Evolutionary conservation across 2,888 invertebrate species (phyloP).

Genomic region (Apoda limacodes): DNA sequence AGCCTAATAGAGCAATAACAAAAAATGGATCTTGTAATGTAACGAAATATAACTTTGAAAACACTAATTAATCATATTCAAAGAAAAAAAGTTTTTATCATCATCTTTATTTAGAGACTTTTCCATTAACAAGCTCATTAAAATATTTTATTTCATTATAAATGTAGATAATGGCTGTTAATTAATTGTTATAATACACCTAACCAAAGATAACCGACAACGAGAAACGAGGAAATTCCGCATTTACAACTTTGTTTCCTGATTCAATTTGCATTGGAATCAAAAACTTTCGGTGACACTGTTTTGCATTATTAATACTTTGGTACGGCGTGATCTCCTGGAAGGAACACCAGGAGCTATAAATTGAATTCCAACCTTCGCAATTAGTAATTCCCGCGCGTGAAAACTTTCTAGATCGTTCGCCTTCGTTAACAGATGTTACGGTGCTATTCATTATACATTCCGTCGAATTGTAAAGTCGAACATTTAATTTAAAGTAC

Average conservation of each 20-base stretch:
- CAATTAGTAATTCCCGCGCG: conserved; percentile 71
- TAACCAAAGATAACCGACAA: conserved; percentile 44
- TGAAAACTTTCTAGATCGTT: conserved; percentile 70
- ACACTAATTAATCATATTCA: too few species aligned
- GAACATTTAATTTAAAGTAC: conserved; percentile 69
- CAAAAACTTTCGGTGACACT: conserved; percentile 69
- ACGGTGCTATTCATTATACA: conserved; percentile 70
- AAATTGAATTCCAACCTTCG: conserved; percentile 70
- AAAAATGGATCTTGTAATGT: too few species aligned
- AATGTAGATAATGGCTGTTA: too few species aligned
- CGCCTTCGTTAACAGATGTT: conserved; percentile 71
- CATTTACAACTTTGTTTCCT: conserved; percentile 61
- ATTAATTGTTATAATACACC: too few species aligned
- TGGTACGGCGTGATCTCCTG: conserved; percentile 62
- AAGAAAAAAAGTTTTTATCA: too few species aligned
- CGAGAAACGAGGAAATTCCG: conserved; percentile 38
- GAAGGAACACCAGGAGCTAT: conserved; percentile 66
- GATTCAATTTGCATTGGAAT: conserved; percentile 68
- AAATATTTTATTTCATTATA: too few species aligned
- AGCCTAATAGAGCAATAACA: too few species aligned
- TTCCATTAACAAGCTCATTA: too few species aligned
- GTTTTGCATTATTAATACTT: conserved; percentile 71
- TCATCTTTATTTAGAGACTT: too few species aligned
- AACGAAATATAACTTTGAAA: too few species aligned
- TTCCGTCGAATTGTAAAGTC: conserved; percentile 68